Base-by-base conservation (phyloP, 2,113 vertebrate genomes). In the Leuciscus idus region DNA sequence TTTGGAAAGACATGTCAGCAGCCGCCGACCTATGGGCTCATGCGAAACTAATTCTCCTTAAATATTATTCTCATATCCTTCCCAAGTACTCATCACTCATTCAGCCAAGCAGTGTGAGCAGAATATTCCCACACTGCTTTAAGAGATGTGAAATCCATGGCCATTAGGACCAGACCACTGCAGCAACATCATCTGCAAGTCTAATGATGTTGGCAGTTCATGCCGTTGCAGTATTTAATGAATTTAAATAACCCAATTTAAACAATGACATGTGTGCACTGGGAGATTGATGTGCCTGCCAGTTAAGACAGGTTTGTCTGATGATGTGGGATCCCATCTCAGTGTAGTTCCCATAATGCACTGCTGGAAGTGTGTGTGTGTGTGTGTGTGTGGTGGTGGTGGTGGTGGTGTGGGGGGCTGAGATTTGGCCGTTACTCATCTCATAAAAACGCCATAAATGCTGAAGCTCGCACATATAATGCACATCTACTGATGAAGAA, bases 191-290 rank as follows among this genome's bases (percentile, higher is more conserved):
- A 92, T 93, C 83, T 92, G 92, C 89, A 91, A 91, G 90, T 90
- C 78, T 91, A 91, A 92, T 89, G 84, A 57, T 55, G 57, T 61
- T 17, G 46, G 84, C 66, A 59, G 33, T 84, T 74, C 74, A 39
- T 48, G 64, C 86, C 81, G 23, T 55, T 78, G 46, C 66, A 48
- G 73, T 78, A 75, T 87, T 87, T 90, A 89, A 92, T 91, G 80
- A 89, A 92, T 92, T 92, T 89, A 90, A 91, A 93, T 90, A 89
- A 88, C 87, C 89, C 86, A 87, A 87, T 90, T 90, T 86, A 87
- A 90, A 87, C 86, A 62, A 85, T 85, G 88, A 86, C 84, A 87
- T 52, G 74, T 46, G 79, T 87, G 83, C 21, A 17, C 80, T 86
- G 77, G 84, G 52, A 91, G 91, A 90, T 88, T 88, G 88, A 90